Evolutionary conservation across 1,140 invertebrate species (phyloP).

Genomic region (Saccostrea echinata): DNA sequence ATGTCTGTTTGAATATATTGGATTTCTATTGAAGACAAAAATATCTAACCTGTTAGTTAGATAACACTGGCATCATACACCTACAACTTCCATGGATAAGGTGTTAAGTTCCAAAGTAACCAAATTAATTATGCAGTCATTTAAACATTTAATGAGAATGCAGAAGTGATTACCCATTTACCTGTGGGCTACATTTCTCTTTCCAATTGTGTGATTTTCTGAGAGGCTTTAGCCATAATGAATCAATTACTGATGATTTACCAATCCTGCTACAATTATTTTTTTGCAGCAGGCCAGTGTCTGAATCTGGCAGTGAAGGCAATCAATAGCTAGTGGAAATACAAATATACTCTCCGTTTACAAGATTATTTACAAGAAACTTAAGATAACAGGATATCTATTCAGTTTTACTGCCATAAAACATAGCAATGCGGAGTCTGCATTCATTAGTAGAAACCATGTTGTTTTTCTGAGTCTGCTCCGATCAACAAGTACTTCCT

Average conservation of each 20-base stretch:
- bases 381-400: slow-evolving; percentile 34
- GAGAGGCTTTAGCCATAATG: slow-evolving; percentile 31
- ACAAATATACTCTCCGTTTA: slow-evolving; percentile 19
- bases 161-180: slow-evolving; percentile 25
- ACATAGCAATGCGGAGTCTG: neutral
- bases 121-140: slow-evolving; percentile 14
- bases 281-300: neutral
- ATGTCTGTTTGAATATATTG: too few relatives aligned
- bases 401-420: slow-evolving; percentile 12
- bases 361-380: slow-evolving; percentile 27
- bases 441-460: slow-evolving; percentile 12
- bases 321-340: slow-evolving; percentile 23
- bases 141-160: slow-evolving; percentile 34
- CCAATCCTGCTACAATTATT: slow-evolving; percentile 9
- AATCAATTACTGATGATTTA: slow-evolving; percentile 36
- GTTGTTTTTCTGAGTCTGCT: neutral
- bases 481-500: neutral
- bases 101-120: neutral
- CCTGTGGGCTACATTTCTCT: slow-evolving; percentile 28
- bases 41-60: neutral
- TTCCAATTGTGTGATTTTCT: slow-evolving; percentile 29
- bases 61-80: neutral
- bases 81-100: neutral
- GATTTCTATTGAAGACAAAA: too few relatives aligned
- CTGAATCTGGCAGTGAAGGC: neutral